A percentile compares a stretch with the other conserved stretches of the same genome.
Evolutionary conservation across 2,797 vertebrate species (phyloP).

Genomic region (Pseudomugil tenellus): DNA sequence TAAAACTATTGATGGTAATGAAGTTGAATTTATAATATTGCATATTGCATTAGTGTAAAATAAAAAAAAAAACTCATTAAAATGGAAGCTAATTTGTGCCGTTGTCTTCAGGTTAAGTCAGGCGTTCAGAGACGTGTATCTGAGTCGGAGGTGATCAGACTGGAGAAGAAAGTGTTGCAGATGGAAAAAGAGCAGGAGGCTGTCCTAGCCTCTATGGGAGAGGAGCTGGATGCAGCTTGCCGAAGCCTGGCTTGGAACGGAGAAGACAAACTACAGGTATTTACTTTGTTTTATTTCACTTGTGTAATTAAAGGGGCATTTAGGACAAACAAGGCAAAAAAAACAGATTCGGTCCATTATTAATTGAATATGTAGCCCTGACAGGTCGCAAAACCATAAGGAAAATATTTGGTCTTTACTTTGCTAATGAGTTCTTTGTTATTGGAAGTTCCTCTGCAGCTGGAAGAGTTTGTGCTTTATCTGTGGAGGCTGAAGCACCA

Average conservation of each 20-base stretch:
- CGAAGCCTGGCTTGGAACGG: conserved; percentile 84
- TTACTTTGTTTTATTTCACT: not conserved
- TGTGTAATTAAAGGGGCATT: not conserved
- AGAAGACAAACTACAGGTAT: conserved; percentile 90
- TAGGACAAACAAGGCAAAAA: not conserved
- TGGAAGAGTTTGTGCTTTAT: not conserved
- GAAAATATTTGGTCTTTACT: not conserved
- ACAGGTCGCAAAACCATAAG: not conserved
- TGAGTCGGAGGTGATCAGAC: conserved; percentile 78
- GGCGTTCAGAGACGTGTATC: conserved; percentile 78
- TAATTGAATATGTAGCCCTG: not conserved
- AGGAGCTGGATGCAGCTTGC: conserved; percentile 89
- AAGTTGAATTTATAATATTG: too few relatives aligned
- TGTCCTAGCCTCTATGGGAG: conserved; percentile 86
- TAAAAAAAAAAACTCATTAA: not conserved
- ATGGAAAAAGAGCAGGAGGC: conserved; percentile 88
- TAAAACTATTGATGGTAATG: conserved; percentile 40
- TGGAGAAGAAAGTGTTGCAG: conserved; percentile 83
- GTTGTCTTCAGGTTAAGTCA: conserved; percentile 74
- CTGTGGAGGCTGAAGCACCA: not conserved
- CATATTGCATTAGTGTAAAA: not conserved
- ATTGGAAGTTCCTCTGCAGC: not conserved
- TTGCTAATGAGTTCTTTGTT: not conserved
- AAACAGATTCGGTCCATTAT: not conserved
- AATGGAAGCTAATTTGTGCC: not conserved